A percentile compares a stretch with the other conserved stretches of the same genome.
phyloP scores from a whole-genome alignment of 2,888 invertebrate species.

The Drosophila helvetica region DNA sequence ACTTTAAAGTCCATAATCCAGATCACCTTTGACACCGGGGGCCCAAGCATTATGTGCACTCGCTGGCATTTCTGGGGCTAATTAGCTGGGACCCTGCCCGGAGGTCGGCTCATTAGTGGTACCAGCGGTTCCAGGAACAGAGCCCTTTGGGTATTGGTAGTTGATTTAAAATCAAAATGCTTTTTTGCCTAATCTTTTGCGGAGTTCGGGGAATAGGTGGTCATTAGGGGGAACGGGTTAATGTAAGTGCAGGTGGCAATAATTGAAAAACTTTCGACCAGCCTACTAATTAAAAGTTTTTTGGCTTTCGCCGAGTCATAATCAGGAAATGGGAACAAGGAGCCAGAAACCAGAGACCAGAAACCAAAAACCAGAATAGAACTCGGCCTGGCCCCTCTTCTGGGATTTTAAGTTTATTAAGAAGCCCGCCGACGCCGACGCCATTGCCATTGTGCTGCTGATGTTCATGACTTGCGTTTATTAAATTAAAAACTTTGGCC shows the following conservation, averaged over 20 bases:
- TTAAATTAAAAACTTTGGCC: constrained; percentile 69
- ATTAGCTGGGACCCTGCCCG: constrained; percentile 47
- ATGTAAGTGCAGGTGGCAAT: constrained; percentile 69
- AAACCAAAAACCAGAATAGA: constrained; percentile 17
- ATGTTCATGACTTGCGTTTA: constrained; percentile 50
- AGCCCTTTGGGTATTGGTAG: constrained; percentile 53
- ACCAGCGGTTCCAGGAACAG: too few relatives aligned
- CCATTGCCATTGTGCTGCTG: constrained; percentile 13
- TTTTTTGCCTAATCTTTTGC: constrained; percentile 22
- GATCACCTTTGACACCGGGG: constrained; percentile 54
- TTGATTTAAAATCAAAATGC: constrained; percentile 72
- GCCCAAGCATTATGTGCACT: constrained; percentile 59
- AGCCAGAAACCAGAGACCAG: not conserved
- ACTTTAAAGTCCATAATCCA: constrained; percentile 56
- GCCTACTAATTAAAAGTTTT: constrained; percentile 77
- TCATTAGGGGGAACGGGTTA: constrained; percentile 25
- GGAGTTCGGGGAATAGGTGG: not conserved
- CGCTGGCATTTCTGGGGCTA: constrained; percentile 50
- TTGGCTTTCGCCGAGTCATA: constrained; percentile 29
- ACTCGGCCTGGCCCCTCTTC: constrained; percentile 19
- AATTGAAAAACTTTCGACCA: constrained; percentile 73
- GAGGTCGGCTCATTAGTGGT: constrained; percentile 55
- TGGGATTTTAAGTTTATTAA: constrained; percentile 61
- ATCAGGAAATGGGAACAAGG: constrained; percentile 25
- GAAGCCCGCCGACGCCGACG: constrained; percentile 21